Evolutionary conservation across 2,113 vertebrate genomes (phyloP).

Genomic region (Proterorhinus semilunaris): DNA sequence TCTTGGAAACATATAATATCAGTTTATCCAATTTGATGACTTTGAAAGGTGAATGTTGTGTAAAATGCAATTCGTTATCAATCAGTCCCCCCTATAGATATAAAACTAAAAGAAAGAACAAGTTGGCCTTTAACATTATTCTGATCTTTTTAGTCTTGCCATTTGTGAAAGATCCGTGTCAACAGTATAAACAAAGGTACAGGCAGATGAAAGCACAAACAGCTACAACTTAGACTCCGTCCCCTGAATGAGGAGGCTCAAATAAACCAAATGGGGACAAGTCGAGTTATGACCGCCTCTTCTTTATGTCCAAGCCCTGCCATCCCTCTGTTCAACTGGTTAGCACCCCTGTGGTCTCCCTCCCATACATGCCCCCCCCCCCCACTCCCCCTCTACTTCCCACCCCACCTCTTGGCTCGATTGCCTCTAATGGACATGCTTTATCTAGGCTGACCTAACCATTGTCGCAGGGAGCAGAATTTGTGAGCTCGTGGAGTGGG

Average conservation of each 20-base stretch:
- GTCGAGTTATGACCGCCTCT: conserved; percentile 66
- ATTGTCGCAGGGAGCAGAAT: conserved; percentile 75
- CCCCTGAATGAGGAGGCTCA: conserved; percentile 24
- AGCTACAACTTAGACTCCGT: background rate
- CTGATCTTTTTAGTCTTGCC: no score
- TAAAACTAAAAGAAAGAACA: no score
- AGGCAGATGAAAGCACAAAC: no score
- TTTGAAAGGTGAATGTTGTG: no score
- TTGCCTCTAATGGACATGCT: conserved; percentile 82
- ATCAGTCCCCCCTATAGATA: no score
- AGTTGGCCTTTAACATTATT: no score
- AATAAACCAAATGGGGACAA: conserved; percentile 49
- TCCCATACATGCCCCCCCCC: conserved; percentile 48
- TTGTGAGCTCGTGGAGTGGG: conserved; percentile 78
- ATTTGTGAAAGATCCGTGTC: no score
- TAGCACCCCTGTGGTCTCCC: conserved; percentile 16
- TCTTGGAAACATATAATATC: no score
- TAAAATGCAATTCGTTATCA: no score
- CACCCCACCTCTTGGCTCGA: conserved; percentile 40
- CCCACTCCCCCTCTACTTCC: conserved; percentile 54
- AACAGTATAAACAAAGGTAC: no score
- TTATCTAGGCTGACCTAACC: conserved; percentile 78
- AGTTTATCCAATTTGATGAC: no score
- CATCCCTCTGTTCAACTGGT: conserved; percentile 18
- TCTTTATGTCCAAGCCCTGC: conserved; percentile 60